phyloP scores from a whole-genome alignment of 2,113 vertebrate species.

The Falco punctatus region DNA sequence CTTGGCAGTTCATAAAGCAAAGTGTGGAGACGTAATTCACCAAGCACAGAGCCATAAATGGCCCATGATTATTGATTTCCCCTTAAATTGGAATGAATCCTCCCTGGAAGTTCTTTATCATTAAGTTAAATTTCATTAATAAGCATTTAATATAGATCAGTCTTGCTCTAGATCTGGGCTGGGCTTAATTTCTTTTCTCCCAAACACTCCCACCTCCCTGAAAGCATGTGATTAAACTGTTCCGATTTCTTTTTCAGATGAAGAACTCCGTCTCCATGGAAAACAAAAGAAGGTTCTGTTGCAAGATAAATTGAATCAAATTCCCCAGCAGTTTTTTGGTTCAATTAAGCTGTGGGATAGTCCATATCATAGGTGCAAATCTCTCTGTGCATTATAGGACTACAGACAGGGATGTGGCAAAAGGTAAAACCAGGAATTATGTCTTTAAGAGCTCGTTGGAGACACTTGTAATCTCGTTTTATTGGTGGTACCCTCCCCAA shows the following conservation, averaged over 20 bases:
- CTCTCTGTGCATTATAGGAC: conserved; percentile 54
- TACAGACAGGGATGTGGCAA: conserved; percentile 72
- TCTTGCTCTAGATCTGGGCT: conserved; percentile 8
- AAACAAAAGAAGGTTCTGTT: conserved; percentile 51
- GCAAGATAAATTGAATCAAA: conserved; percentile 66
- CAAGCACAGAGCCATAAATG: background rate
- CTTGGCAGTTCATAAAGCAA: background rate
- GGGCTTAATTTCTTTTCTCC: background rate
- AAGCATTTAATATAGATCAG: background rate
- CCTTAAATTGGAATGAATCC: background rate
- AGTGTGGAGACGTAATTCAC: background rate
- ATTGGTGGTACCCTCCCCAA: conserved; percentile 74
- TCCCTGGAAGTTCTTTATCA: background rate
- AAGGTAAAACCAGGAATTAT: conserved; percentile 70
- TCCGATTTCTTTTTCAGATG: conserved; percentile 57
- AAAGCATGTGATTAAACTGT: conserved; percentile 54
- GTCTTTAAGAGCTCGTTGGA: conserved; percentile 75
- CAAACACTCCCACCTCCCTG: conserved; percentile 8
- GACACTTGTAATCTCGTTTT: conserved; percentile 79
- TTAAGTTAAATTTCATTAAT: background rate
- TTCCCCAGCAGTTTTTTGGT: conserved; percentile 40
- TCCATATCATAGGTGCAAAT: conserved; percentile 68
- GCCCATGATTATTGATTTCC: background rate
- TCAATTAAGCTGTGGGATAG: conserved; percentile 61
- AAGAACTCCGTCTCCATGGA: conserved; percentile 46